A percentile compares a stretch with the other conserved stretches of the same genome.
These are phyloP conservation scores for Alauda arvensis DNA, from an alignment of 2,797 vertebrate genomes.

Conservation along the genomic window DNA sequence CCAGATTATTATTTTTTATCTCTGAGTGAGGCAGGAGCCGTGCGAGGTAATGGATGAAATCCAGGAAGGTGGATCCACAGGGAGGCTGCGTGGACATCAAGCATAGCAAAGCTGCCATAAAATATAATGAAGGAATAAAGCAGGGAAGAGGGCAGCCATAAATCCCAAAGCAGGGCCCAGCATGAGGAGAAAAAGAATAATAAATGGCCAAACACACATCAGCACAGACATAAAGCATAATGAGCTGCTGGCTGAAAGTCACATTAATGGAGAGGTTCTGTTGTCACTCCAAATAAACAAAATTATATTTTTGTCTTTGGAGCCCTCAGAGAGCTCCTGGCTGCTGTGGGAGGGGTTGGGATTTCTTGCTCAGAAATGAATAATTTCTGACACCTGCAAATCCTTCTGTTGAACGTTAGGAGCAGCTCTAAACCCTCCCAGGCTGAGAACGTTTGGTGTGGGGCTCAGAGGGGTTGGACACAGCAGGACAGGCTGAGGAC, in stretches of 20 bases:
- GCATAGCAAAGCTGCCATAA: slow-evolving; percentile 17
- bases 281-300: slow-evolving; percentile 10
- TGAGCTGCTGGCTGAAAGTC: slow-evolving; percentile 21
- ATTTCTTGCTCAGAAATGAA: neutral
- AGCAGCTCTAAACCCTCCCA: neutral
- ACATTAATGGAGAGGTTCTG: neutral
- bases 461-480: neutral
- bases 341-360: neutral
- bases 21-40: neutral
- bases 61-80: neutral
- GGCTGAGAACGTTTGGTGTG: neutral
- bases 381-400: neutral
- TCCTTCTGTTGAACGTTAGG: neutral
- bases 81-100: neutral
- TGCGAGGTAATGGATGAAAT: slow-evolving; percentile 1
- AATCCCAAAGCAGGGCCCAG: slow-evolving; percentile 33
- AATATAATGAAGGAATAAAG: slow-evolving; percentile 26
- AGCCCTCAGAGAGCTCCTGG: neutral
- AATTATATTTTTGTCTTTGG: neutral
- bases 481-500: neutral
- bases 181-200: neutral
- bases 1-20: slow-evolving; percentile 22
- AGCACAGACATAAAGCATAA: slow-evolving; percentile 24
- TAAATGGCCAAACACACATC: slow-evolving; percentile 35
- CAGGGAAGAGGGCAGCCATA: slow-evolving; percentile 16